phyloP scores from a whole-genome alignment of 2,797 vertebrate genomes.

The Lycodopsis pacificus region DNA sequence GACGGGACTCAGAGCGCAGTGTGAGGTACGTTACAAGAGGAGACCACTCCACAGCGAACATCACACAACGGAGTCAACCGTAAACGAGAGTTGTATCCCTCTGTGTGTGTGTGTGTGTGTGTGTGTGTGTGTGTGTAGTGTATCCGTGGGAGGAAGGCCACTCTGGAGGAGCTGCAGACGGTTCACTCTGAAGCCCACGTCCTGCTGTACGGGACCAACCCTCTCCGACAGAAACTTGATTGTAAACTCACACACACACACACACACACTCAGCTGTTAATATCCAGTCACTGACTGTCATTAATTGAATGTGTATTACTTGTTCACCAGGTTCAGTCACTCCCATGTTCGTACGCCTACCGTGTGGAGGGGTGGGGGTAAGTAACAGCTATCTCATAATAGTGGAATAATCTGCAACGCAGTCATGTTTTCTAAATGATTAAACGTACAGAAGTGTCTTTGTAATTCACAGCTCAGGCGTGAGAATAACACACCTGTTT shows the following conservation, averaged over 20 bases:
- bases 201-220: constrained; percentile 93
- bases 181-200: constrained; percentile 94
- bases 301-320: constrained; percentile 7
- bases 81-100: constrained; percentile 16
- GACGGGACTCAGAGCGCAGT: constrained; percentile 95
- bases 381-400: constrained; percentile 60
- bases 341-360: constrained; percentile 92
- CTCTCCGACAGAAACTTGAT: constrained; percentile 93
- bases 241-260: constrained; percentile 79
- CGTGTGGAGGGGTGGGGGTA: constrained; percentile 95
- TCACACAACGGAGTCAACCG: background rate
- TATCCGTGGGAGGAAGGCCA: constrained; percentile 94
- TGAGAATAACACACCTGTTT: background rate
- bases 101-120: constrained; percentile 32
- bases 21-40: constrained; percentile 85
- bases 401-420: background rate
- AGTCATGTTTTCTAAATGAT: background rate
- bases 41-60: background rate
- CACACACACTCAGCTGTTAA: background rate
- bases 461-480: background rate
- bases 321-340: constrained; percentile 88
- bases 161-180: constrained; percentile 93
- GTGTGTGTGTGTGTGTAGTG: constrained; percentile 81
- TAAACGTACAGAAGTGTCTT: background rate
- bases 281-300: background rate